Percentiles rank a stretch among this genome's conserved stretches.
These are phyloP conservation scores for Plebejus anna DNA, from an alignment of 2,888 invertebrate species.

Conservation along the genomic window DNA sequence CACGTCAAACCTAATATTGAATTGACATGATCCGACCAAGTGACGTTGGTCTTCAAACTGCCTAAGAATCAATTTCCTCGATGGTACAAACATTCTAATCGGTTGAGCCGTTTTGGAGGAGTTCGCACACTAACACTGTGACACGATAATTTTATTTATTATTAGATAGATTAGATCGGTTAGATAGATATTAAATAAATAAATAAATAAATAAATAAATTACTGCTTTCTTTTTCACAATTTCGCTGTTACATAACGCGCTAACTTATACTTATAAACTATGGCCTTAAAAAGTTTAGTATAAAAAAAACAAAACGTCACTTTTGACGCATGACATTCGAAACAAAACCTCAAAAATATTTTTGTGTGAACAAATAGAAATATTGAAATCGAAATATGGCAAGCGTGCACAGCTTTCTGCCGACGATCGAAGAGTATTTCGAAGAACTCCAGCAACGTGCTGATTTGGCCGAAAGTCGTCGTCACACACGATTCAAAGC, in stretches of 20 bases:
- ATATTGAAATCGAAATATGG: slow-evolving; percentile 47
- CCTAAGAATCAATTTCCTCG: too few relatives aligned
- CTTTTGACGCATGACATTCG: not conserved
- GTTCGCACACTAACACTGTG: too few relatives aligned
- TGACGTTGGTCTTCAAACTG: too few relatives aligned
- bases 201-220: not conserved
- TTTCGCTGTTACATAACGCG: too few relatives aligned
- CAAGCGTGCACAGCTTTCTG: slow-evolving; percentile 53
- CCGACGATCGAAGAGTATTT: slow-evolving; percentile 53
- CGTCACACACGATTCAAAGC: slow-evolving; percentile 55
- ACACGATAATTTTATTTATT: too few relatives aligned
- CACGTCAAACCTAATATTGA: too few relatives aligned
- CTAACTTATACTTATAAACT: not conserved
- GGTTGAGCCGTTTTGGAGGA: too few relatives aligned
- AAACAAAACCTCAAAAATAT: not conserved
- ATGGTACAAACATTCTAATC: too few relatives aligned
- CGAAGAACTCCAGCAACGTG: slow-evolving; percentile 51
- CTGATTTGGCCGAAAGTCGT: slow-evolving; percentile 51
- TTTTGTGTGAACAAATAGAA: not conserved
- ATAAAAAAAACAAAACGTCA: not conserved
- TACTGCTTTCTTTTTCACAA: not conserved
- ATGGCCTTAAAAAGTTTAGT: not conserved
- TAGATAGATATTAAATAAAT: too few relatives aligned
- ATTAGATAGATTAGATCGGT: too few relatives aligned
- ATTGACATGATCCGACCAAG: too few relatives aligned